These are phyloP conservation scores for Cartodere bifasciata DNA, from an alignment of 2,888 invertebrate species.

Conservation along the genomic window DNA sequence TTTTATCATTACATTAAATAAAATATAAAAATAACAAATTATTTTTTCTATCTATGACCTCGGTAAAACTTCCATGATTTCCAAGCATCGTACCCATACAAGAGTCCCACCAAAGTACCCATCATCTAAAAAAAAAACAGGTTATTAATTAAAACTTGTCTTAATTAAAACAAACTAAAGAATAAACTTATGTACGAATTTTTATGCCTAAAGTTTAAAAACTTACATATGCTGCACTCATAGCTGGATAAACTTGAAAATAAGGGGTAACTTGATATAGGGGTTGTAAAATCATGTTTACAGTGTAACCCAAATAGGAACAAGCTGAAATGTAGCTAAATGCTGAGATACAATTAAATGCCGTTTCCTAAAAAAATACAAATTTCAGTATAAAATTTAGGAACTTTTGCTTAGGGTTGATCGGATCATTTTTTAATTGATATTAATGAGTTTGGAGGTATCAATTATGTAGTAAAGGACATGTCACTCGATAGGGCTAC, in stretches of 20 bases:
- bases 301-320: slow-evolving; percentile 66
- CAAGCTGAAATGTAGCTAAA: slow-evolving; percentile 69
- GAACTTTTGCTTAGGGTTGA: slow-evolving; percentile 3
- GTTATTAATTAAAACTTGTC: slow-evolving; percentile 5
- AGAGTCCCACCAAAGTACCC: slow-evolving; percentile 59
- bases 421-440: neutral
- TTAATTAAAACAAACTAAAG: slow-evolving; percentile 1
- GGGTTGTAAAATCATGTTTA: slow-evolving; percentile 64
- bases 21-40: slow-evolving; percentile 2
- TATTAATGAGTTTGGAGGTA: neutral
- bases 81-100: slow-evolving; percentile 71
- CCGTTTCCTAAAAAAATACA: slow-evolving; percentile 51
- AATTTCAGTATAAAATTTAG: too few species aligned
- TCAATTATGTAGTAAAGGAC: too few species aligned
- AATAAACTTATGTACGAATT: slow-evolving; percentile 2
- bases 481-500: too few species aligned
- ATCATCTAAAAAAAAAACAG: slow-evolving; percentile 52
- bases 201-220: slow-evolving; percentile 4
- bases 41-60: slow-evolving; percentile 39
- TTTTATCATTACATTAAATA: too few species aligned
- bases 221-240: slow-evolving; percentile 80
- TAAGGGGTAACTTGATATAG: slow-evolving; percentile 62
- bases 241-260: slow-evolving; percentile 73
- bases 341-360: slow-evolving; percentile 66
- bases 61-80: slow-evolving; percentile 57